Evolutionary conservation across 2,797 vertebrate species (phyloP), one percentile per base, ranked within the genome.

Genomic region (Nothura maculosa): DNA sequence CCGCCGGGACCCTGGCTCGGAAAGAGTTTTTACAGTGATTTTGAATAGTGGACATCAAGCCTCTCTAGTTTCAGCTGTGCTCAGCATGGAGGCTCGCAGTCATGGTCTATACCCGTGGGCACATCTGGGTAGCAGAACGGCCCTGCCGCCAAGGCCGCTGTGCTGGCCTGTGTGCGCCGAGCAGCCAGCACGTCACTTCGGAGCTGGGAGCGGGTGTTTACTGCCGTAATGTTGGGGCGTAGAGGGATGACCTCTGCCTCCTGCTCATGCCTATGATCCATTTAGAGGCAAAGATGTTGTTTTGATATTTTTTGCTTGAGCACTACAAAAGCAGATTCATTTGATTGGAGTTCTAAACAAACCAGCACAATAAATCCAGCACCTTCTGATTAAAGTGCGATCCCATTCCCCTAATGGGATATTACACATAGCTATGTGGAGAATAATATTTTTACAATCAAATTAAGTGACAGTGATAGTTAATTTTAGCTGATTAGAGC

Each of bases 61-160:
- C 97, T 99, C 99, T 99, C 99, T 98, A 96, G 98, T 99, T 99
- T 99, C 99, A 99, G 98, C 97, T 97, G 97, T 98, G 98, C 99
- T 97, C 99, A 99, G 99, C 99, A 99, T 99, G 99, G 98, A 98
- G 73, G 97, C 96, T 95, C 67, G 91, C 78, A 96, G 96, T 87
- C 96, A 52, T 96, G 98, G 98, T 98, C 97, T 96, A 96, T 98
- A 97, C 98, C 97, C 98, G 96, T 92, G 98, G 98, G 98, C 98
- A 98, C 98, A 99, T 98, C 98, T 98, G 99, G 96, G 97, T 86
- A 98, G 95, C 97, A 98, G 98, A 97, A 97, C 96, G 94, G 97
- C 96, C 94, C 96, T 95, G 60, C 75, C 89, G 93, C 75, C 83
- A 54, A 76, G 92, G 8, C 6, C 62, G 96, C 77, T 5, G 0